Conservation (phyloP, 1,140 invertebrate species). For the Phymorhynchus buccinoides region DNA sequence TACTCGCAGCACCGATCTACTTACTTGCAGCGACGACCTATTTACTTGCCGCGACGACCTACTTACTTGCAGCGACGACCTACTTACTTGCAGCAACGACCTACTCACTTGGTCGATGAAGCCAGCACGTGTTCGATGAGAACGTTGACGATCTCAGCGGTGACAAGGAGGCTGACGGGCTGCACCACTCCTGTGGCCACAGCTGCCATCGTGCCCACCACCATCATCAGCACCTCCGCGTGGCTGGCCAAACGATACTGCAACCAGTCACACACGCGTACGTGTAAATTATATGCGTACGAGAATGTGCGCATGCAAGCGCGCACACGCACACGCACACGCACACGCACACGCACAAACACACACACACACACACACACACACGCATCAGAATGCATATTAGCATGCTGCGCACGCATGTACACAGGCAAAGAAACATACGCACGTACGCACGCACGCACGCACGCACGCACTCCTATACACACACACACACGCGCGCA, state of each 20-base stretch:
- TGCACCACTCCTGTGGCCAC: background rate
- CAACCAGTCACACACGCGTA: background rate
- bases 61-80: no score
- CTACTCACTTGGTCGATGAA: background rate
- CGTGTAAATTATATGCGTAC: background rate
- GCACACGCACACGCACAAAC: background rate
- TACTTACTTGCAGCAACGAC: background rate
- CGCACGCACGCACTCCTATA: background rate
- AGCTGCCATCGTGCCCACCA: conserved; percentile 7
- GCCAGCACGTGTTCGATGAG: background rate
- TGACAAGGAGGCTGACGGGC: background rate
- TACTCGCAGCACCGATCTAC: no score
- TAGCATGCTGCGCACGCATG: background rate
- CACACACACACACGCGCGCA: background rate
- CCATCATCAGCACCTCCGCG: conserved; percentile 14
- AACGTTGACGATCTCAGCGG: background rate
- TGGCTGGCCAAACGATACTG: conserved; percentile 19
- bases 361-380: background rate
- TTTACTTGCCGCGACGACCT: background rate
- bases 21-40: no score
- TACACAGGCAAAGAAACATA: background rate
- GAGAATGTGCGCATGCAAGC: no score
- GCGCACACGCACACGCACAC: background rate
- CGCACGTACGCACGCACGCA: background rate
- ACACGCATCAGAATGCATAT: background rate